phyloP scores from a whole-genome alignment of 2,888 invertebrate genomes.

The Eubasilissa splendida region DNA sequence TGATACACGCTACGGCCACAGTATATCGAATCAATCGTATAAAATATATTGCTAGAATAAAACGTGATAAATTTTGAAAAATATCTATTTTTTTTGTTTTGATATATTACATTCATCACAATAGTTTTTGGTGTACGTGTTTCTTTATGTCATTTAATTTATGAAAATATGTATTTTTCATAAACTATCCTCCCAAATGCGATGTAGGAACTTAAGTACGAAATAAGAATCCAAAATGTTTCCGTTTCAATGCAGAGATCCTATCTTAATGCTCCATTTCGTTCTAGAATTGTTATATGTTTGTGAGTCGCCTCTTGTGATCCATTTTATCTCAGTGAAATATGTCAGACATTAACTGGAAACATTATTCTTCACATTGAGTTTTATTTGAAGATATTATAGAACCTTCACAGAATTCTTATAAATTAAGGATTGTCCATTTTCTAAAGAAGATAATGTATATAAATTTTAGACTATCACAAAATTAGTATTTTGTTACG shows the following conservation, averaged over 20 bases:
- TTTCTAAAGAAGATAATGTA: background rate
- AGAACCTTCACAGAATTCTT: too few relatives aligned
- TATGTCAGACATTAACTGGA: conserved; percentile 45
- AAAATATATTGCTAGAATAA: conserved; percentile 6
- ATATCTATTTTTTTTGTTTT: too few relatives aligned
- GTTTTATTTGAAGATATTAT: too few relatives aligned
- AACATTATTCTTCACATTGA: background rate
- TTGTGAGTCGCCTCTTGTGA: conserved; percentile 34
- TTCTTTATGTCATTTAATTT: too few relatives aligned
- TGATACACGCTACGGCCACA: conserved; percentile 6
- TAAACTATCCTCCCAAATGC: too few relatives aligned
- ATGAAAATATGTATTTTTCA: too few relatives aligned
- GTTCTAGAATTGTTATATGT: conserved; percentile 52
- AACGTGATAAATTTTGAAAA: background rate
- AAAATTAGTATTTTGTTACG: background rate
- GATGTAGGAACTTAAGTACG: conserved; percentile 26
- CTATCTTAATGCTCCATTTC: conserved; percentile 56
- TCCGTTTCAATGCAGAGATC: conserved; percentile 54
- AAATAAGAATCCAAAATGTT: conserved; percentile 54
- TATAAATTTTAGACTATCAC: conserved; percentile 5
- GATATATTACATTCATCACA: too few relatives aligned
- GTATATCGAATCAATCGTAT: background rate
- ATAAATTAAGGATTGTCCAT: too few relatives aligned
- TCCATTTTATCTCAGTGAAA: conserved; percentile 46
- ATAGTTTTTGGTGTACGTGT: too few relatives aligned